These are phyloP conservation scores for Meloidogyne chitwoodi DNA, from an alignment of 1,140 invertebrate genomes.

Conservation along the genomic window DNA sequence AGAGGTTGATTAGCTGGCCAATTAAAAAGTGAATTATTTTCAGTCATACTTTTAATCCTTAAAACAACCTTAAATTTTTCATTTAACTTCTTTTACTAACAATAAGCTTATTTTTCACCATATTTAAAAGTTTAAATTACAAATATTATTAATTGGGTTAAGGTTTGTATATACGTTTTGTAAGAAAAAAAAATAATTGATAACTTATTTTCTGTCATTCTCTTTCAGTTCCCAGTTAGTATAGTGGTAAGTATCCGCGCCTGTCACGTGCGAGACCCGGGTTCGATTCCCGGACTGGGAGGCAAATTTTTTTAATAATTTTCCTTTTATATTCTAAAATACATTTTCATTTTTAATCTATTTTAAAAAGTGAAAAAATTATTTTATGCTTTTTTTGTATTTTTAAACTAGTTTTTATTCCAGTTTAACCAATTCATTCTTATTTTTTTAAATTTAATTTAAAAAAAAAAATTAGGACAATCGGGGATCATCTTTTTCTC, in stretches of 20 bases:
- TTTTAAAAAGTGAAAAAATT: not conserved
- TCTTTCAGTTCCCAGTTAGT: conserved; percentile 62
- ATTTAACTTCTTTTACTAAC: too few relatives aligned
- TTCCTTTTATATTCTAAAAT: not conserved
- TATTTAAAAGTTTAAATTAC: too few relatives aligned
- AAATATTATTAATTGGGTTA: too few relatives aligned
- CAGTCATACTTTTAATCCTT: not conserved
- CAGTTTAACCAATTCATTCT: not conserved
- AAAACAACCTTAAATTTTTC: too few relatives aligned
- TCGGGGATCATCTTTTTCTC: not conserved
- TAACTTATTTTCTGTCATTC: not conserved
- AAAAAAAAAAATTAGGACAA: not conserved
- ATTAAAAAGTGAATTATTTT: not conserved
- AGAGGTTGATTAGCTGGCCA: not conserved
- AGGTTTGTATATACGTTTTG: too few relatives aligned
- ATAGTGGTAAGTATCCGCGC: conserved; percentile 66
- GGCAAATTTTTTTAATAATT: conserved; percentile 14
- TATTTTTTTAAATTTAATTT: not conserved
- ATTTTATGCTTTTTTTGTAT: not conserved
- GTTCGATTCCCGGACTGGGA: conserved; percentile 65
- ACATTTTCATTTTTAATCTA: not conserved
- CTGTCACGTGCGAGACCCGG: conserved; percentile 66
- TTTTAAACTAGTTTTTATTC: not conserved
- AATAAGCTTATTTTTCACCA: too few relatives aligned
- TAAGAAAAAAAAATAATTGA: not conserved